Conservation (phyloP, 1,140 invertebrate genomes). For the Plutomurus gul region DNA sequence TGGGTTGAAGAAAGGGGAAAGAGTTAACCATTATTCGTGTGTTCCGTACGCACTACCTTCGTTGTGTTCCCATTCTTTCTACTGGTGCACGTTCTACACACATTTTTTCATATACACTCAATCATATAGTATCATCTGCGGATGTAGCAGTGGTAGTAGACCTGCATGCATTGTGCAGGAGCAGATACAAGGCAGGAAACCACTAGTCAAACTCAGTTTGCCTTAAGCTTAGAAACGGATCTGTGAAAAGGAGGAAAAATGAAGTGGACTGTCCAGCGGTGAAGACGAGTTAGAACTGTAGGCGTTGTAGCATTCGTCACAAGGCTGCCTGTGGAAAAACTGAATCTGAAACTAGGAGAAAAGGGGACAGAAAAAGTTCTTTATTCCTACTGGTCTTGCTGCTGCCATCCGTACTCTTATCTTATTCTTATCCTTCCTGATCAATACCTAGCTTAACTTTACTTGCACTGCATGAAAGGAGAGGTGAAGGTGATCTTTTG, state of each 20-base stretch:
- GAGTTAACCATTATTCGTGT: neutral
- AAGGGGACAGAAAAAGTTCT: slow-evolving; percentile 16
- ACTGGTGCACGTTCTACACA: too few relatives aligned
- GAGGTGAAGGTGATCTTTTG: slow-evolving; percentile 26
- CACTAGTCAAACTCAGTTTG: neutral
- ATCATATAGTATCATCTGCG: too few relatives aligned
- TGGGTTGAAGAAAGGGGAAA: neutral
- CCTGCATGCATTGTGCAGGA: neutral
- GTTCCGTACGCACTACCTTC: too few relatives aligned
- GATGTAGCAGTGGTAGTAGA: neutral
- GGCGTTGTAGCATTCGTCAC: neutral
- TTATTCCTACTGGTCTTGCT: slow-evolving; percentile 4
- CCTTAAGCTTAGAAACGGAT: neutral
- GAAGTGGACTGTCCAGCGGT: neutral
- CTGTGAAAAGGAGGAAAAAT: neutral
- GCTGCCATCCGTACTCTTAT: slow-evolving; percentile 19
- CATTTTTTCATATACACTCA: too few relatives aligned
- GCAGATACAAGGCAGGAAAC: neutral
- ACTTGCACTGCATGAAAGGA: slow-evolving; percentile 2
- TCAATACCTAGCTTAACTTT: slow-evolving; percentile 14
- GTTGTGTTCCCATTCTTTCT: too few relatives aligned
- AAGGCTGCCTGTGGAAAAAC: too few relatives aligned
- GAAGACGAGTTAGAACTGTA: neutral
- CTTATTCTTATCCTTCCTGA: slow-evolving; percentile 26
- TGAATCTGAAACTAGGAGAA: neutral